Percentiles rank a stretch among this genome's conserved stretches.
Conservation (phyloP, 2,797 vertebrate species). For the Cephalopachus bancanus region DNA sequence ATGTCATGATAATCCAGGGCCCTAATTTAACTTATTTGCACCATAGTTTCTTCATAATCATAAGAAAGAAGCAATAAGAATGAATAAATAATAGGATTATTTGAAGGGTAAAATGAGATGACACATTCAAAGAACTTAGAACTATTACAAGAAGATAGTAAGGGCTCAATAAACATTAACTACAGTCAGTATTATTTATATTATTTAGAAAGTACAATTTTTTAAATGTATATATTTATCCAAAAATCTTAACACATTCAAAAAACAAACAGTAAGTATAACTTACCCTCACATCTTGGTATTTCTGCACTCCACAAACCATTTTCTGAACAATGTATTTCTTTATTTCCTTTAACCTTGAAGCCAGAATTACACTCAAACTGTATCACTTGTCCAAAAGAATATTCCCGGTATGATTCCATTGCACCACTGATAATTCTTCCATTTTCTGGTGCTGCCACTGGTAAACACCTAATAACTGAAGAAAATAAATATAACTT, state of each 20-base stretch:
- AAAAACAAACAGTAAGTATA: not conserved
- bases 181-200: not conserved
- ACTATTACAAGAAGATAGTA: not conserved
- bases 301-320: slow-evolving; percentile 85
- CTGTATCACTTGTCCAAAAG: slow-evolving; percentile 86
- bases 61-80: not conserved
- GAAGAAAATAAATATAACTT: slow-evolving; percentile 72
- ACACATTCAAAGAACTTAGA: not conserved
- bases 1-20: not conserved
- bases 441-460: slow-evolving; percentile 86
- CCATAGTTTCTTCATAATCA: not conserved
- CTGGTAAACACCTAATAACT: slow-evolving; percentile 88
- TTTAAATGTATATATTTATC: not conserved
- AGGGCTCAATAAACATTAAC: not conserved
- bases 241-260: not conserved
- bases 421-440: slow-evolving; percentile 59
- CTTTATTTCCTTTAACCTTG: slow-evolving; percentile 80
- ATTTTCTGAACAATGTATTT: slow-evolving; percentile 85
- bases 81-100: not conserved
- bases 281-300: slow-evolving; percentile 88
- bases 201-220: not conserved
- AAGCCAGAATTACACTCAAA: slow-evolving; percentile 86
- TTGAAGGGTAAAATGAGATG: not conserved
- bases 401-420: slow-evolving; percentile 81
- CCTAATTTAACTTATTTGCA: not conserved